Evolutionary conservation across 1,140 invertebrate genomes (phyloP).

Genomic region (Patella vulgata): DNA sequence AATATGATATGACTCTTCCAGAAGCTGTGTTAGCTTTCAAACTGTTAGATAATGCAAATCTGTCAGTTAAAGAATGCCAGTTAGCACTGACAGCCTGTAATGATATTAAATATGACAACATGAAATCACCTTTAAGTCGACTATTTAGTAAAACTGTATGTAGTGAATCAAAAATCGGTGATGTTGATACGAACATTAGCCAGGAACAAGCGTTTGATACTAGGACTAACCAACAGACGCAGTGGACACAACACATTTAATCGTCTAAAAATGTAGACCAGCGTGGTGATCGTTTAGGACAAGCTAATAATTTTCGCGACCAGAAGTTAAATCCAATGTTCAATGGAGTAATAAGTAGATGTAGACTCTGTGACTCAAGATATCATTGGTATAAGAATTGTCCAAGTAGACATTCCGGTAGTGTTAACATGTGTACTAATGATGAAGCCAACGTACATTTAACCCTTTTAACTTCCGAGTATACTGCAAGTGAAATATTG

Average conservation of each 20-base stretch:
- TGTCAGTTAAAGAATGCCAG: conserved; percentile 18
- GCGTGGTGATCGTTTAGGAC: too few species aligned
- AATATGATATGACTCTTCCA: conserved; percentile 25
- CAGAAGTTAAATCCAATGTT: too few species aligned
- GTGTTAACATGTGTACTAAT: neutral
- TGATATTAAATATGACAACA: conserved; percentile 11
- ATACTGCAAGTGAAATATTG: conserved; percentile 12
- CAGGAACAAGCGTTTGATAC: too few species aligned
- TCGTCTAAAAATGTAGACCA: too few species aligned
- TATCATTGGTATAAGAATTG: conserved; percentile 19
- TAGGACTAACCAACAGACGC: too few species aligned
- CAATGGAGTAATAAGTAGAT: too few species aligned
- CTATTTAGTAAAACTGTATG: conserved; percentile 22
- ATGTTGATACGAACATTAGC: too few species aligned
- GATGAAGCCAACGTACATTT: conserved; percentile 19
- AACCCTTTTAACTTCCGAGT: conserved; percentile 9
- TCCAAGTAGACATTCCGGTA: conserved; percentile 9
- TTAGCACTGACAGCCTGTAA: conserved; percentile 25
- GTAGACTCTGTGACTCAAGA: too few species aligned
- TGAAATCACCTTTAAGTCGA: conserved; percentile 21
- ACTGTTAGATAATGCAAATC: conserved; percentile 22
- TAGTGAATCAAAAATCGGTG: too few species aligned
- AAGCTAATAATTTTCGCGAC: too few species aligned
- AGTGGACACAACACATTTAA: too few species aligned
- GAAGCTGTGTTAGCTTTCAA: conserved; percentile 29